Evolutionary conservation across 2,113 vertebrate species (phyloP).

Genomic region (Mobula birostris): DNA sequence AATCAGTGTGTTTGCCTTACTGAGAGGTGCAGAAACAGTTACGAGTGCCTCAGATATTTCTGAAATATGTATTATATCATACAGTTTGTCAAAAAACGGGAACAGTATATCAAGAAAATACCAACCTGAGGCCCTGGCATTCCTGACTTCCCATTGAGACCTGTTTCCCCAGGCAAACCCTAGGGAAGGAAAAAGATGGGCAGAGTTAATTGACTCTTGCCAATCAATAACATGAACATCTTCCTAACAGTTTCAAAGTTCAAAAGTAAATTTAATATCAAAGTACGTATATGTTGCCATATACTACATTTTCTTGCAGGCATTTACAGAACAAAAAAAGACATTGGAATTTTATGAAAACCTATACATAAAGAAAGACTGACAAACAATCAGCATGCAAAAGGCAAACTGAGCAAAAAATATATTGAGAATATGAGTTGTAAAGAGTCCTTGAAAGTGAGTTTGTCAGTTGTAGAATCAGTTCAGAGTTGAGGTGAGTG

Average conservation of each 20-base stretch:
- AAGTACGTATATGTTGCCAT: too few species aligned
- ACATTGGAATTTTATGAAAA: too few species aligned
- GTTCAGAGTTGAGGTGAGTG: too few species aligned
- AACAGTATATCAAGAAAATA: background rate
- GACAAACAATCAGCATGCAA: too few species aligned
- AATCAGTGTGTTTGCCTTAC: background rate
- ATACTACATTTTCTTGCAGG: too few species aligned
- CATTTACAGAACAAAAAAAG: too few species aligned
- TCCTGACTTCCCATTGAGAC: constrained; percentile 23
- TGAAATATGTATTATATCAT: background rate
- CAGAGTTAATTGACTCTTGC: background rate
- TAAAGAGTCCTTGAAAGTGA: too few species aligned
- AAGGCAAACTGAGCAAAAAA: too few species aligned
- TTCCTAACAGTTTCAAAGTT: background rate
- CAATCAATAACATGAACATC: background rate
- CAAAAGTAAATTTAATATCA: background rate
- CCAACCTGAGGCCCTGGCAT: background rate
- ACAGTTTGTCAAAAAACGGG: background rate
- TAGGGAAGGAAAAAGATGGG: background rate
- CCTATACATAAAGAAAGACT: too few species aligned
- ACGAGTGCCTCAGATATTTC: background rate
- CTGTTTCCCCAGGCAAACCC: constrained; percentile 30
- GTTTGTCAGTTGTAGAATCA: too few species aligned
- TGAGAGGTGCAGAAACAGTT: background rate
- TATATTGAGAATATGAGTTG: too few species aligned